These are phyloP conservation scores for Cylindroiulus punctatus DNA, from an alignment of 2,888 invertebrate species.

Conservation along the genomic window DNA sequence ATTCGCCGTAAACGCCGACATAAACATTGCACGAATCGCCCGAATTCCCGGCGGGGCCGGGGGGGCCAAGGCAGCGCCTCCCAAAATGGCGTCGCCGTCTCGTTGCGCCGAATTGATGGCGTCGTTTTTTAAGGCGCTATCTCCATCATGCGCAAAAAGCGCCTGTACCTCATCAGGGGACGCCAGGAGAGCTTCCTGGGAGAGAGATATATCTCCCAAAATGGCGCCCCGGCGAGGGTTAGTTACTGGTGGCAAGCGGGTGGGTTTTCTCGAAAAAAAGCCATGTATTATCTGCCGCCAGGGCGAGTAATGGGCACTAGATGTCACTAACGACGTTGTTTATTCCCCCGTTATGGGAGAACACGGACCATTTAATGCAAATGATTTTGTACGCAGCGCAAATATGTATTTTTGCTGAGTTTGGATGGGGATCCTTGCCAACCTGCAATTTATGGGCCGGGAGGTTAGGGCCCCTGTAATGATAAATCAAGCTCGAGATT, in stretches of 20 bases:
- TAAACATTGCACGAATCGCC: neutral
- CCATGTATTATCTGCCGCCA: neutral
- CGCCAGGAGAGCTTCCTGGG: too few relatives aligned
- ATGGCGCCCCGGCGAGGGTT: neutral
- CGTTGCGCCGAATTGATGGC: too few relatives aligned
- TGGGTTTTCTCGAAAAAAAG: too few relatives aligned
- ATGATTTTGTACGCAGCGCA: neutral
- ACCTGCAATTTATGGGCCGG: neutral
- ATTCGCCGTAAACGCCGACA: neutral
- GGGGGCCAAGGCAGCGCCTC: neutral
- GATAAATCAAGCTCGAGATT: too few relatives aligned
- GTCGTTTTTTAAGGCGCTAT: too few relatives aligned
- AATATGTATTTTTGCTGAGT: neutral
- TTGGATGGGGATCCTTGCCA: neutral
- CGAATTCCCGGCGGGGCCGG: too few relatives aligned
- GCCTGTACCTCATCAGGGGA: too few relatives aligned
- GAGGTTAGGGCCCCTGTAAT: too few relatives aligned
- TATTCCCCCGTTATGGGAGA: neutral
- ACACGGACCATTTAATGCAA: neutral
- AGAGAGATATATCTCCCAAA: too few relatives aligned
- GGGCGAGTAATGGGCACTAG: neutral
- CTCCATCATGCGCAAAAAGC: too few relatives aligned
- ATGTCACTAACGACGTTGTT: conserved; percentile 18
- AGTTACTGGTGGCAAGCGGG: neutral
- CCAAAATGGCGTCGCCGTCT: neutral